Evolutionary conservation across 30 jellyfish, hydroid and myxozoan species (phyloP), one percentile per base, ranked within the genome.

Genomic region (Phacellophora camtschatica): DNA sequence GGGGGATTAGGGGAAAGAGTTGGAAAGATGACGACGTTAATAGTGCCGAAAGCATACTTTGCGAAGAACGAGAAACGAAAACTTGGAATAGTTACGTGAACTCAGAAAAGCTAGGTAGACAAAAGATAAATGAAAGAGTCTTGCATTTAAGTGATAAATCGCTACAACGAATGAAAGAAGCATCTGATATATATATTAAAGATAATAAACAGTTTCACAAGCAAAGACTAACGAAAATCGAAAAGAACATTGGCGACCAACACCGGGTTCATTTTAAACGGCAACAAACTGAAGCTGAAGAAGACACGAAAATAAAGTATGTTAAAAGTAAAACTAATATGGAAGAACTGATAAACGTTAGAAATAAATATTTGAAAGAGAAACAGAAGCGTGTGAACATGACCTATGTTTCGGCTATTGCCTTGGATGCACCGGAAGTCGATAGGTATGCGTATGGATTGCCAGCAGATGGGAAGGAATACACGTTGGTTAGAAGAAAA

Each of bases 391-490:
- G 94, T 1, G 86, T 82, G 12, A 82, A 61, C 5, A 54, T 20
- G n/a, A 82, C 94, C 0, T 82, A 82, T 54, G 94, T 82, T 0
- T 82, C 94, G 11, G 81, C 69, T 6, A 82, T 86, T n/a, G 94
- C 94, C 1, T 36, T 82, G 27, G 94, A 82, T n/a, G 55, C 63
- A 75, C 94, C 94, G 12, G 94, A 82, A 39, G 94, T 82, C 23
- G 86, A 71, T 59, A 56, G 94, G 29, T 82, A 82, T 23, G 94
- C 94, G 13, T 82, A 82, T 49, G 94, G 94, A 31, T 74, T 82
- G 59, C 94, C 94, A 19, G 86, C 77, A 2, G 94, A 68, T 18
- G 94, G 94, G 72, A 69, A 82, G 49, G 94, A 82, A 55, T 82
- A 68, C 48, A 68, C 94, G 22, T 43, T 18, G 29, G 8, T 82